Evolutionary conservation across 2,113 vertebrate species (phyloP).

Genomic region (Ophthalmolycus amberensis): DNA sequence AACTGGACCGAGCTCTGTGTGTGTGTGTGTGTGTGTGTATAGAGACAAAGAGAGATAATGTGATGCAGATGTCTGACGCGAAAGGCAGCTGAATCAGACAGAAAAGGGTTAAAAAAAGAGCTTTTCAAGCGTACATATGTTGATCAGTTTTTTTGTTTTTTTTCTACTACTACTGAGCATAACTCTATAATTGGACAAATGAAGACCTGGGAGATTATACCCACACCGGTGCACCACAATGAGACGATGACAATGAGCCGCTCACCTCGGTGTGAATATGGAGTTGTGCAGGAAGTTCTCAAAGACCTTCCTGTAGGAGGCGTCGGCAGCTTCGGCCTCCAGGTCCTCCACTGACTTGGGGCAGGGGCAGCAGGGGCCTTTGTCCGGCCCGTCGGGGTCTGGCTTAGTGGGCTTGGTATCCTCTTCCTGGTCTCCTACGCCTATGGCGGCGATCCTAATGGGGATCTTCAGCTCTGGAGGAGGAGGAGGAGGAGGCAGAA

Average conservation of each 20-base stretch:
- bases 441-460: slow-evolving; percentile 89
- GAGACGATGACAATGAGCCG: background rate
- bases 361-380: slow-evolving; percentile 91
- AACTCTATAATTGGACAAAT: background rate
- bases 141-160: no score
- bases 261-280: slow-evolving; percentile 95
- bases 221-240: background rate
- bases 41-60: slow-evolving; percentile 25
- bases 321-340: slow-evolving; percentile 91
- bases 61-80: slow-evolving; percentile 43
- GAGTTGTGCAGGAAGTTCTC: slow-evolving; percentile 98
- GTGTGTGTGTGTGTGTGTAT: background rate
- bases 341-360: slow-evolving; percentile 92
- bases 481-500: background rate
- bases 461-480: slow-evolving; percentile 92
- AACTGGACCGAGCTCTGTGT: slow-evolving; percentile 6
- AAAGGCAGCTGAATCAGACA: slow-evolving; percentile 17
- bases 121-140: background rate
- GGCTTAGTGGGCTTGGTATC: slow-evolving; percentile 89
- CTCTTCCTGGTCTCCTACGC: slow-evolving; percentile 89
- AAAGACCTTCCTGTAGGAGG: slow-evolving; percentile 94
- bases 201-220: background rate
- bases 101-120: background rate
- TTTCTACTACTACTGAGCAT: background rate
- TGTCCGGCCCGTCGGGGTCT: slow-evolving; percentile 85